Base-by-base conservation (phyloP, 2,888 invertebrate genomes). In the Thecophora atra region DNA sequence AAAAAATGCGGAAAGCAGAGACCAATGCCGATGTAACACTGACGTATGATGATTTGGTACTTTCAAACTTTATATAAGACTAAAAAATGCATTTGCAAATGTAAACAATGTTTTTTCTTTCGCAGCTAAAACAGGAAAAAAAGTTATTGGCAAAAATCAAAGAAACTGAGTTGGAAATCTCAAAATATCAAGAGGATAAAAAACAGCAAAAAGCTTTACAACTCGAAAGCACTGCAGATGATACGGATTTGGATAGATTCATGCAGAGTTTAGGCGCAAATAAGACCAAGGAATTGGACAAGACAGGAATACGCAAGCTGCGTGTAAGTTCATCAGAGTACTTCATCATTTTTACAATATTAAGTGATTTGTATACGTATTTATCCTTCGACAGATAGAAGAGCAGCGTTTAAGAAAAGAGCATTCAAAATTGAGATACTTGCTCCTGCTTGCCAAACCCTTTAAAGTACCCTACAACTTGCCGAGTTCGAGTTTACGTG, bases 221-320 rank as follows among this genome's bases (percentile, higher is more conserved):
- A 54, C 7, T 28, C 21, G 69, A 63, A 3, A 47, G 44, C 11
- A 74, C 70, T 3, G 28, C 54, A 19, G 75, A 64, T 1, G 91
- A 91, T 8, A 96, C 97, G 82, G 92, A 93, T 1, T 85, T 98
- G 63, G 98, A 98, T 82, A 90, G 90, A 6, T 98, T 90, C 85
- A 96, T 98, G 95, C 89, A 89, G 51, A 89, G 89, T 47, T 85
- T 95, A 72, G 85, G 88, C 0, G 89, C 88, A 71, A 90, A 90
- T 80, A 88, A 88, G 0, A 72, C 75, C 26, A 63, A 70, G 0
- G 87, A 88, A 37, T 87, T 91, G 19, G 90, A 90, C 69, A 93
- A 92, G 83, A 89, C 92, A 1, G 92, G 91, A 76, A 88, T 91
- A 58, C 88, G 88, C n/a, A 88, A 87, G 75, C 80, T 88, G 21